These are phyloP conservation scores for Eucera pruinosa DNA, from an alignment of 2,888 invertebrate genomes.

Conservation along the genomic window DNA sequence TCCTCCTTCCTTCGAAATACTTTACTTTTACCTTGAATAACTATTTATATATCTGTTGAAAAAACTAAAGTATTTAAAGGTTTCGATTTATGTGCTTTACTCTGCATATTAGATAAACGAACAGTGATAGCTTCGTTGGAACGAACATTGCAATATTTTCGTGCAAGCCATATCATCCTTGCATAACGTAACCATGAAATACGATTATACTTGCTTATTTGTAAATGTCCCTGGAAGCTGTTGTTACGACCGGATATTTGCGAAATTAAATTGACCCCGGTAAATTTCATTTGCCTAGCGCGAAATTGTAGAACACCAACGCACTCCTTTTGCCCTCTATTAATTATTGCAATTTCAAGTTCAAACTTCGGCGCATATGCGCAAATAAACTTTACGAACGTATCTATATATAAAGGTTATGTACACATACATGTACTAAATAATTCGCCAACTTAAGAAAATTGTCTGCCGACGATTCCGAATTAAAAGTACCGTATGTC, in stretches of 20 bases:
- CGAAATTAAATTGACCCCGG: conserved; percentile 27
- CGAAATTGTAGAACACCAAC: conserved; percentile 27
- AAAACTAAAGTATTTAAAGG: too few relatives aligned
- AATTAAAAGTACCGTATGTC: conserved; percentile 29
- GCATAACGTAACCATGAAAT: not conserved
- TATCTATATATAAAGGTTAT: not conserved
- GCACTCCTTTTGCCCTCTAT: not conserved
- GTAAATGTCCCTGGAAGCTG: conserved; percentile 4
- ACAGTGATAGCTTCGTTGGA: too few relatives aligned
- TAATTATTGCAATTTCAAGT: not conserved
- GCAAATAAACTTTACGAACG: not conserved
- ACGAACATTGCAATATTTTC: not conserved
- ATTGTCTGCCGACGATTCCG: not conserved
- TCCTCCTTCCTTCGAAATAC: too few relatives aligned
- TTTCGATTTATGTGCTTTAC: too few relatives aligned
- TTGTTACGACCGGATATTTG: not conserved
- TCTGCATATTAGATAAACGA: too few relatives aligned
- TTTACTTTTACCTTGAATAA: too few relatives aligned
- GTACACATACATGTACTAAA: not conserved
- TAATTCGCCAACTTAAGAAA: not conserved
- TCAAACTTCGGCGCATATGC: not conserved
- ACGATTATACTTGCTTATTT: not conserved
- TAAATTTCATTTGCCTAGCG: conserved; percentile 15
- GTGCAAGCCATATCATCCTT: not conserved
- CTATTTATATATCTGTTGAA: too few relatives aligned